These are phyloP conservation scores for Hirudo medicinalis DNA, from an alignment of 1,140 invertebrate genomes.

Conservation along the genomic window DNA sequence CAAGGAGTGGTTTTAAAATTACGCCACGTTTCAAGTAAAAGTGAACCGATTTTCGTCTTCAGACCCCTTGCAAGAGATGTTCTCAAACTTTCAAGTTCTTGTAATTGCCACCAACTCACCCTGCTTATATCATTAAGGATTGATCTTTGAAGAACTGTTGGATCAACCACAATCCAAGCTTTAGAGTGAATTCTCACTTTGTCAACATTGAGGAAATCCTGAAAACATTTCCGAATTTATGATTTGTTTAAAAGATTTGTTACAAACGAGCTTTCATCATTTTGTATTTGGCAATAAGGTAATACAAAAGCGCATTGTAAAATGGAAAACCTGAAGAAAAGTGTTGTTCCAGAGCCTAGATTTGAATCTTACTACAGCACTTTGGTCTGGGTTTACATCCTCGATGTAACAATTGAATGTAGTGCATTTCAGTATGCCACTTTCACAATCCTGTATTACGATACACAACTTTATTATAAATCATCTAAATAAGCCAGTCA, in stretches of 20 bases:
- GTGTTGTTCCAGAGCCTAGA: not conserved
- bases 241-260: not conserved
- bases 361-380: conserved; percentile 2
- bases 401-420: not conserved
- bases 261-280: not conserved
- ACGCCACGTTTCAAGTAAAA: no score
- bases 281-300: not conserved
- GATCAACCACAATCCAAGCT: not conserved
- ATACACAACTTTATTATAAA: no score
- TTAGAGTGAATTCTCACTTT: not conserved
- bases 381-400: conserved; percentile 1
- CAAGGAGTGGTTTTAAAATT: no score
- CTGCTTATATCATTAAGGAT: not conserved
- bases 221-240: not conserved
- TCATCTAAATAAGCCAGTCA: no score
- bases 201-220: not conserved
- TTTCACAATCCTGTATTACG: no score
- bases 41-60: no score
- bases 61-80: no score
- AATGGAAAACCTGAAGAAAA: not conserved
- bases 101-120: not conserved
- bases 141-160: not conserved
- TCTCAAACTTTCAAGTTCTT: no score
- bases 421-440: not conserved
- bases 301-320: not conserved